Percentiles rank a stretch among this genome's conserved stretches.
Evolutionary conservation across 2,888 invertebrate species (phyloP).

Genomic region (Apamea anceps): DNA sequence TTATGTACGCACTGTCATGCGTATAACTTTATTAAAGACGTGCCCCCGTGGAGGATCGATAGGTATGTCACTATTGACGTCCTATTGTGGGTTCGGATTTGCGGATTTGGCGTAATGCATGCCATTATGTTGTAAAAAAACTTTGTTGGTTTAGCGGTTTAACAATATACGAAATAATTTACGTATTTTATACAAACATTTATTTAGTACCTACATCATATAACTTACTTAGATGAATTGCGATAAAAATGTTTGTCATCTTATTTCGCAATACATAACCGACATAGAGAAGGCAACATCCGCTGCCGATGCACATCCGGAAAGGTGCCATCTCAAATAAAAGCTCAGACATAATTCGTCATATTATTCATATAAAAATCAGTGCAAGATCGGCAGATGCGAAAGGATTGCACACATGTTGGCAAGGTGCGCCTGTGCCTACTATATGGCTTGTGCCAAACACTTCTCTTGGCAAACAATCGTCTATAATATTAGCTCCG

Average conservation of each 20-base stretch:
- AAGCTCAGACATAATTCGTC: slow-evolving; percentile 87
- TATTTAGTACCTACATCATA: neutral
- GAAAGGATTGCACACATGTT: slow-evolving; percentile 89
- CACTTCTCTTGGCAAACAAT: slow-evolving; percentile 80
- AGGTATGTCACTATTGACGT: slow-evolving; percentile 71
- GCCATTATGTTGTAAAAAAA: slow-evolving; percentile 35
- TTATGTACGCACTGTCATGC: slow-evolving; percentile 81
- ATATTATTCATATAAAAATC: slow-evolving; percentile 90
- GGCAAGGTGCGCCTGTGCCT: slow-evolving; percentile 86
- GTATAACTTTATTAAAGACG: slow-evolving; percentile 85
- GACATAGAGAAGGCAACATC: slow-evolving; percentile 81
- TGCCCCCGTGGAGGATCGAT: slow-evolving; percentile 86
- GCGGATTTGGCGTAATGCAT: slow-evolving; percentile 56
- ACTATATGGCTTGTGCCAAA: slow-evolving; percentile 86
- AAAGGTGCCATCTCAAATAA: slow-evolving; percentile 88
- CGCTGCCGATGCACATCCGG: slow-evolving; percentile 86
- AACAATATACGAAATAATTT: slow-evolving; percentile 3
- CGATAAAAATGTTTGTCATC: slow-evolving; percentile 48
- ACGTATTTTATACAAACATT: neutral
- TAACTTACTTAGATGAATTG: slow-evolving; percentile 34
- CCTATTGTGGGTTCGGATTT: slow-evolving; percentile 67
- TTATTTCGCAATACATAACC: slow-evolving; percentile 74
- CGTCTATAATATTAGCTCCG: slow-evolving; percentile 74
- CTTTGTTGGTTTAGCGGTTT: slow-evolving; percentile 22
- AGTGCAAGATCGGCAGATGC: slow-evolving; percentile 85